Conservation (phyloP, 2,888 invertebrate species). For the Sclerodermus sp. region DNA sequence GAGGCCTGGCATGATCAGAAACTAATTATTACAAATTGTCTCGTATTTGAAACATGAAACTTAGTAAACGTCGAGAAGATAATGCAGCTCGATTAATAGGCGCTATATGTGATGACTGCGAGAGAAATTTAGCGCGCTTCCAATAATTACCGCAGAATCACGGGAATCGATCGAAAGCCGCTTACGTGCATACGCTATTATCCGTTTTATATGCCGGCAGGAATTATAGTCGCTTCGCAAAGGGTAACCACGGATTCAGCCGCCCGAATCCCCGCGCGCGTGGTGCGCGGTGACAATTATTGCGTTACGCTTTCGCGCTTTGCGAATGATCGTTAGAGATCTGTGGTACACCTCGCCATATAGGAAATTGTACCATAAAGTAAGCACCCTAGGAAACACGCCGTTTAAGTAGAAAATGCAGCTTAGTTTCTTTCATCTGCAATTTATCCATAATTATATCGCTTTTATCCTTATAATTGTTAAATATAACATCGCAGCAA, state of each 20-base stretch:
- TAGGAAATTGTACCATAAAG: conserved; percentile 23
- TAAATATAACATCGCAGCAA: too few species aligned
- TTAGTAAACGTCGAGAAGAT: too few species aligned
- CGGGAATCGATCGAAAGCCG: conserved; percentile 9
- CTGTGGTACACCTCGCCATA: conserved; percentile 16
- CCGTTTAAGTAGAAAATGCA: neutral
- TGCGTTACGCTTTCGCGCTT: conserved; percentile 14
- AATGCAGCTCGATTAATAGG: too few species aligned
- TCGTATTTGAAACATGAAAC: too few species aligned
- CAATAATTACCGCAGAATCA: conserved; percentile 3
- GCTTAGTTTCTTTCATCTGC: too few species aligned
- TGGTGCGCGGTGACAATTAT: conserved; percentile 18
- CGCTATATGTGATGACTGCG: too few species aligned
- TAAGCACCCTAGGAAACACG: too few species aligned
- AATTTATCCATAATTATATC: too few species aligned
- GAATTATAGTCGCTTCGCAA: conserved; percentile 12
- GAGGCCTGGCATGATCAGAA: too few species aligned
- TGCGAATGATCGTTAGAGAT: conserved; percentile 28
- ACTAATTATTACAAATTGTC: too few species aligned
- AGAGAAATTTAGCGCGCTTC: too few species aligned
- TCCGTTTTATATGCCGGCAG: neutral
- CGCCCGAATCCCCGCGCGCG: conserved; percentile 1
- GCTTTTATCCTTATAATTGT: too few species aligned
- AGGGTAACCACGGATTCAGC: conserved; percentile 13
- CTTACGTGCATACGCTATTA: neutral